phyloP scores from a whole-genome alignment of 2,113 vertebrate genomes.

The Perca schrenkii region DNA sequence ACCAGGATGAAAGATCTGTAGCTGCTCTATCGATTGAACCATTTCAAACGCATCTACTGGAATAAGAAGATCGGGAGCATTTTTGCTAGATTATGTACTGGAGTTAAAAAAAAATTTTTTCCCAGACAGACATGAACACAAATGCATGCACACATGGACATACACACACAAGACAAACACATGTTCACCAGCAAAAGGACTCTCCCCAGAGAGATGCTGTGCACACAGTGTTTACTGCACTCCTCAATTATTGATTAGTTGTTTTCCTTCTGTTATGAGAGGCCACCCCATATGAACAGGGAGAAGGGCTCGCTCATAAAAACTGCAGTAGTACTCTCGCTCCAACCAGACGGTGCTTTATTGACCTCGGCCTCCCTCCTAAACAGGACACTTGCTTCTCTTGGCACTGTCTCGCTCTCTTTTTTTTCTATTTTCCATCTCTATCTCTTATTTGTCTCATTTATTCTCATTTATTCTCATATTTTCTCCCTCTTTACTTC shows the following conservation, averaged over 20 bases:
- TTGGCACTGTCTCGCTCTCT: slow-evolving; percentile 8
- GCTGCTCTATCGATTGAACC: not conserved
- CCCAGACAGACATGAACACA: not conserved
- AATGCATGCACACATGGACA: not conserved
- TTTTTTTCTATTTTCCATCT: slow-evolving; percentile 28
- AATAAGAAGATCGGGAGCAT: not conserved
- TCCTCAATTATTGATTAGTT: slow-evolving; percentile 80
- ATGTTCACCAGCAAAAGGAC: slow-evolving; percentile 47
- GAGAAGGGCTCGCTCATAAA: slow-evolving; percentile 70
- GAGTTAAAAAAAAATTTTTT: not conserved
- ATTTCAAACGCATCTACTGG: not conserved
- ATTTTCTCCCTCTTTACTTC: not conserved
- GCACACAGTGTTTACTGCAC: slow-evolving; percentile 74
- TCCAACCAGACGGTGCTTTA: slow-evolving; percentile 54
- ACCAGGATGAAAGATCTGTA: not conserved
- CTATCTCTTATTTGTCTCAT: slow-evolving; percentile 54
- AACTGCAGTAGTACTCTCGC: slow-evolving; percentile 62
- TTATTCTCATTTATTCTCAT: slow-evolving; percentile 64
- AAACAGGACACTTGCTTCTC: slow-evolving; percentile 57
- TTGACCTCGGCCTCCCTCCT: slow-evolving; percentile 56
- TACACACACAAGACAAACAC: slow-evolving; percentile 36
- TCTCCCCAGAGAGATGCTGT: slow-evolving; percentile 58
- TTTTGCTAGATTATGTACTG: not conserved
- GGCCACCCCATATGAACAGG: slow-evolving; percentile 62
- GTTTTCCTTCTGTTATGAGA: slow-evolving; percentile 78